Evolutionary conservation across 2,113 vertebrate genomes (phyloP), one percentile per base, ranked within the genome.

Genomic region (Panthera tigris): DNA sequence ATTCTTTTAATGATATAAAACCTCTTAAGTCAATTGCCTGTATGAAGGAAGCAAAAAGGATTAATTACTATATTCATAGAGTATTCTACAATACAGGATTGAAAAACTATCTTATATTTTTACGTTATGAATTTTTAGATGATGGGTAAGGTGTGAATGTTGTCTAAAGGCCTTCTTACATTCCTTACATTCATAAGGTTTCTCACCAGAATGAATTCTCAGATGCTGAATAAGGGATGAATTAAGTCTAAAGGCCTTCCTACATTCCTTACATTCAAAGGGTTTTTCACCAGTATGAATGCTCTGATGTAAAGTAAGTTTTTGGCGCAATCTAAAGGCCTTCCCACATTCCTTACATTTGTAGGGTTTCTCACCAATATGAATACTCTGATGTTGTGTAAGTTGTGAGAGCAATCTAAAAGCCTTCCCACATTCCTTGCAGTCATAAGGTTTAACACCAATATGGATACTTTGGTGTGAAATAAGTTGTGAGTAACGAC

Each of bases 371-470:
- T 98, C 98, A 68, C 98, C 98, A 25, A 97, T 91, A 18, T 98
- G 98, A 65, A 98, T 98, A 79, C 98, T 99, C 97, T 99, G 98
- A 89, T 99, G 99, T 6, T 99, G 98, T 78, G 98, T 99, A 82
- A 99, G 97, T 25, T 98, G 98, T 1, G 98, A 98, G 19, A 97
- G 95, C 0, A 97, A 78, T 19, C 98, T 96, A 57, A 98, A 98
- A 55, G 97, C 95, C 29, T 98, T 98, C 52, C 98, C 97, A 1
- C 98, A 98, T 48, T 98, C 98, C 3, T 94, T 94, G 84, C 98
- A 98, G 45, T 97, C 97, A 36, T 98, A 98, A 2, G 98, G 98
- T 61, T 97, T 98, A 78, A 98, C 94, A 31, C 98, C 98, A 33
- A 98, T 95, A 21, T 98, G 98, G 92, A 98, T 94, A 7, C 98